Evolutionary conservation across 2,797 vertebrate species (phyloP).

Genomic region (Trematomus bernacchii): DNA sequence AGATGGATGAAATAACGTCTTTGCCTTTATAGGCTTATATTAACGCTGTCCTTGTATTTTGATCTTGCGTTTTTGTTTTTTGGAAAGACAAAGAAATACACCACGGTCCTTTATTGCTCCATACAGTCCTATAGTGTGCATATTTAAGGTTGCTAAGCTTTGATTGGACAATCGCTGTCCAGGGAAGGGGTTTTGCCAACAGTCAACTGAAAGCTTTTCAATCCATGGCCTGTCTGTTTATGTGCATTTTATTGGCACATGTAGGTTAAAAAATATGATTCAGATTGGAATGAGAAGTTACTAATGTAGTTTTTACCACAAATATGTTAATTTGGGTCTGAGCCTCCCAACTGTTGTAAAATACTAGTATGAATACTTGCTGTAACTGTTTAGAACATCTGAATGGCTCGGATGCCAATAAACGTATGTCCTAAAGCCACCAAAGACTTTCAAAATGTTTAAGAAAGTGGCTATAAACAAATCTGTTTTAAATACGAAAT

Average conservation of each 20-base stretch:
- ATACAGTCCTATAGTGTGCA: too few species aligned
- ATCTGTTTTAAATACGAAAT: constrained; percentile 61
- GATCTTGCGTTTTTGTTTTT: too few species aligned
- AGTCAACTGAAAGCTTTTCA: neutral
- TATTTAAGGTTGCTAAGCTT: neutral
- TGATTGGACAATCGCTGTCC: neutral
- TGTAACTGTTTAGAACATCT: neutral
- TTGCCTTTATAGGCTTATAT: too few species aligned
- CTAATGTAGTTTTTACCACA: too few species aligned
- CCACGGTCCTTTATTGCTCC: too few species aligned
- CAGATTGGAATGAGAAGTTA: neutral
- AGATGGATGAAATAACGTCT: too few species aligned
- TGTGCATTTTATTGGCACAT: neutral
- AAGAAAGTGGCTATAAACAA: constrained; percentile 52
- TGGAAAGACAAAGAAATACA: too few species aligned
- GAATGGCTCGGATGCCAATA: constrained; percentile 18
- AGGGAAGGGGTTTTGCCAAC: neutral
- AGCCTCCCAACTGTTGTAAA: neutral
- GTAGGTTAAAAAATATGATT: neutral
- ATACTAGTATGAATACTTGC: neutral
- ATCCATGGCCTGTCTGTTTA: neutral
- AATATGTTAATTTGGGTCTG: neutral
- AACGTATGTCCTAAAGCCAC: constrained; percentile 7
- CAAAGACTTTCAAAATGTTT: constrained; percentile 31
- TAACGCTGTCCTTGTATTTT: too few species aligned